Base-by-base conservation (phyloP, 2,113 vertebrate genomes). In the Parus major region DNA sequence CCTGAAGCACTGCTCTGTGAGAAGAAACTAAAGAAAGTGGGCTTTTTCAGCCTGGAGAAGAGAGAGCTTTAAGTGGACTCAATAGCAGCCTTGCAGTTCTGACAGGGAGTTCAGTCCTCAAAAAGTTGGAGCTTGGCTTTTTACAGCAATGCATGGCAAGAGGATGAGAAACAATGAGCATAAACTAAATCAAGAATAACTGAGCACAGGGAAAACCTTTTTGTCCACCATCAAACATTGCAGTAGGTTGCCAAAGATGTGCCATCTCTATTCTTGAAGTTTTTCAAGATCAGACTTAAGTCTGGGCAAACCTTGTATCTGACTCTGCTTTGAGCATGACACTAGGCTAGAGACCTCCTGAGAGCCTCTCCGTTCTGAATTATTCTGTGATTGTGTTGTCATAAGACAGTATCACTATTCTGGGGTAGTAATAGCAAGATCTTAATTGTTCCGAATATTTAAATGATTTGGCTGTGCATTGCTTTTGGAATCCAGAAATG, bases 401-500 rank as follows among this genome's bases (percentile, higher is more conserved):
- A 64, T 56, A 73, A 75, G 59, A 77, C 10, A 80, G 59, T 53
- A 21, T 46, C 80, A 49, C 22, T 79, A 33, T 69, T 78, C 49
- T 61, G 23, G 28, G 36, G 12, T 86, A 71, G 44, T 73, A 83
- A 75, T 60, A 93, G 64, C 44, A 93, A 94, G 81, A 90, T 88
- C 53, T 82, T 86, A 95, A 88, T 96, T 93, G 56, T 59, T 86
- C 41, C 53, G 76, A 92, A 68, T 90, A 93, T 92, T 81, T 88
- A 68, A 93, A 82, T 92, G 25, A 94, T 88, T 88, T 92, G 88
- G 52, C 86, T 90, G 69, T 84, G 56, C 27, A 25, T 42, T 72
- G 29, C 85, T 94, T 93, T 93, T 96, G 83, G 93, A 95, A 88
- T 39, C 56, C 82, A 88, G 81, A 95, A 88, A 69, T 69, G 80